Base-by-base conservation (phyloP, 1,140 invertebrate genomes). In the Sycobia sp. region DNA sequence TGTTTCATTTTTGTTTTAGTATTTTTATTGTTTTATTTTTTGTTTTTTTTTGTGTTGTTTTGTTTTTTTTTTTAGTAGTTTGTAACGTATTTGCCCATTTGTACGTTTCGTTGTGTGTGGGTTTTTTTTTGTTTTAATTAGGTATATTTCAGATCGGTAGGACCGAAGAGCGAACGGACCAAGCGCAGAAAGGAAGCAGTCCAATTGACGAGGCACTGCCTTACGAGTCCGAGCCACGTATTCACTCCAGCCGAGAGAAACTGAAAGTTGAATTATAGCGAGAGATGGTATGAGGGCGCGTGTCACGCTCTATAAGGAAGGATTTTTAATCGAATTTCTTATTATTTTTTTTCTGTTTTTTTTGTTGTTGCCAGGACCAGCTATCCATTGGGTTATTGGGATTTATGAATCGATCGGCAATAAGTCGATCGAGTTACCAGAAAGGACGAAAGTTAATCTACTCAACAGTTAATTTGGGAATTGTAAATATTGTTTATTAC, bases 241-340 rank as follows among this genome's bases (percentile, higher is more conserved):
- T 67, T 71, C 66, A 67, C 72, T 68, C 69, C 51, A 59, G 64
- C 44, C 54, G 73, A 69, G 58, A 74, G 68, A 53, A 73, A 78
- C 76, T 77, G 75, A 76, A 78, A 78, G 64, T 73, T 75, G 32
- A 73, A 76, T 68, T 65, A 60, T 18, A 32, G 54, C 41, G 50
- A 57, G 20, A 51, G 11, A 36, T 27, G 16, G 18, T 64, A n/a
- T 57, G n/a, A 36, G 36, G n/a, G 16, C 38, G n/a, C 46, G 47
- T 41, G 14, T 32, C 13, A 44, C 16, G 25, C 23, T 32, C 34
- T 39, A 23, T 39, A 2, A 29, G 9, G 38, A 14, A 11, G 10
- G 18, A 50, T 1, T 27, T 36, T 55, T 32, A 39, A 20, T 56
- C 5, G 25, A 11, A 20, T 32, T 34, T 51, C 13, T 36, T 51